These are phyloP conservation scores for Eutrigla gurnardus DNA, from an alignment of 2,797 vertebrate species.

Conservation along the genomic window DNA sequence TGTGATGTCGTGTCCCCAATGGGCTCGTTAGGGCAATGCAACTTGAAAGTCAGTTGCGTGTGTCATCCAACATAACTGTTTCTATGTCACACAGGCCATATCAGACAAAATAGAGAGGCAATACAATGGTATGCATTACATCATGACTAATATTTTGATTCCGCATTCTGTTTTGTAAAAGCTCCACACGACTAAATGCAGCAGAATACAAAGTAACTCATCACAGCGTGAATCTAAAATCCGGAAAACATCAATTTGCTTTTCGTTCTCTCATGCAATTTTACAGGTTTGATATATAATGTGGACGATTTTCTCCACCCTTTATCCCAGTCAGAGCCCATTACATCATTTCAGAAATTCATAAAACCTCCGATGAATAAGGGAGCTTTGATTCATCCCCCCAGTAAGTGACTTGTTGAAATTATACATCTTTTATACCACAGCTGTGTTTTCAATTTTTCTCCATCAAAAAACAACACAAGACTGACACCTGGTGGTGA, in stretches of 20 bases:
- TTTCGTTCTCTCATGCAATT: conserved; percentile 15
- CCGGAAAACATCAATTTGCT: neutral
- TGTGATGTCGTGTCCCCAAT: conserved; percentile 27
- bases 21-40: conserved; percentile 12
- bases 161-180: neutral
- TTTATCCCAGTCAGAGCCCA: conserved; percentile 36
- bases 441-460: conserved; percentile 9
- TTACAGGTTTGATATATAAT: conserved; percentile 11
- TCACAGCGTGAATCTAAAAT: neutral
- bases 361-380: conserved; percentile 61
- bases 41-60: conserved; percentile 4
- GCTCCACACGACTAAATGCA: neutral
- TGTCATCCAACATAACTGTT: conserved; percentile 8
- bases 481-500: conserved; percentile 77
- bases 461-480: conserved; percentile 43
- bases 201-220: conserved; percentile 7
- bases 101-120: neutral
- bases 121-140: neutral
- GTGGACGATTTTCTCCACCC: conserved; percentile 27
- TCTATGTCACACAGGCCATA: conserved; percentile 9
- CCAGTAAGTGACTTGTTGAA: conserved; percentile 49
- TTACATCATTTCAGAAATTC: conserved; percentile 64
- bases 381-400: conserved; percentile 46
- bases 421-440: conserved; percentile 33
- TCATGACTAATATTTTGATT: neutral